Conservation (phyloP, 2,888 invertebrate species). For the Rhopalosiphum nymphaeae region DNA sequence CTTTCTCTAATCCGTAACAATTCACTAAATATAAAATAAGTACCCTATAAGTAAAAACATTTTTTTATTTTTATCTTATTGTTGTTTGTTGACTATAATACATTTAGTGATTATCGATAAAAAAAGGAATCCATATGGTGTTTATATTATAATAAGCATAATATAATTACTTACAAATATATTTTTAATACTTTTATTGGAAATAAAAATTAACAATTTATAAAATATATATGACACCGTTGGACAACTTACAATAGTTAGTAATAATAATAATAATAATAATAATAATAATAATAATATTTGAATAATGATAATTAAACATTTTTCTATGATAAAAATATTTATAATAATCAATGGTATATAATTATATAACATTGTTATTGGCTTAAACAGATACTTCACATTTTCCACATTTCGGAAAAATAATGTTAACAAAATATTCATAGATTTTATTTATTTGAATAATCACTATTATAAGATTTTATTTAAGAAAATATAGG, state of each 20-base stretch:
- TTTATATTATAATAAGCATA: not conserved
- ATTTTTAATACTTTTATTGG: constrained; percentile 59
- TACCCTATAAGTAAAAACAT: not conserved
- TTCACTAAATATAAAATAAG: not conserved
- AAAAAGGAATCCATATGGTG: not conserved
- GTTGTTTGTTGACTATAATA: not conserved
- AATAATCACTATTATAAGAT: not conserved
- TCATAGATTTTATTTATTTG: not conserved
- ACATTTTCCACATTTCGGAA: not conserved
- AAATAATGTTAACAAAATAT: constrained; percentile 6
- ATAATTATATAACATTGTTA: constrained; percentile 46
- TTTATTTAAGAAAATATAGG: constrained; percentile 21
- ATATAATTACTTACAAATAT: not conserved
- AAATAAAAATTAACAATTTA: constrained; percentile 65
- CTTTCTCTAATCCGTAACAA: not conserved
- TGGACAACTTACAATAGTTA: constrained; percentile 63
- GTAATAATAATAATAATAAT: constrained; percentile 43
- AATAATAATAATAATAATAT: constrained; percentile 30
- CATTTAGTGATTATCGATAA: not conserved
- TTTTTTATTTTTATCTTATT: not conserved
- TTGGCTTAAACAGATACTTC: not conserved
- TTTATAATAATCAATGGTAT: constrained; percentile 59
- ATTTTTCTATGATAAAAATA: constrained; percentile 54
- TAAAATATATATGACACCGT: constrained; percentile 64
- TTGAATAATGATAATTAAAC: not conserved